Evolutionary conservation across 2,113 vertebrate species (phyloP), one percentile per base, ranked within the genome.

Genomic region (Microcebus ravelobensis): DNA sequence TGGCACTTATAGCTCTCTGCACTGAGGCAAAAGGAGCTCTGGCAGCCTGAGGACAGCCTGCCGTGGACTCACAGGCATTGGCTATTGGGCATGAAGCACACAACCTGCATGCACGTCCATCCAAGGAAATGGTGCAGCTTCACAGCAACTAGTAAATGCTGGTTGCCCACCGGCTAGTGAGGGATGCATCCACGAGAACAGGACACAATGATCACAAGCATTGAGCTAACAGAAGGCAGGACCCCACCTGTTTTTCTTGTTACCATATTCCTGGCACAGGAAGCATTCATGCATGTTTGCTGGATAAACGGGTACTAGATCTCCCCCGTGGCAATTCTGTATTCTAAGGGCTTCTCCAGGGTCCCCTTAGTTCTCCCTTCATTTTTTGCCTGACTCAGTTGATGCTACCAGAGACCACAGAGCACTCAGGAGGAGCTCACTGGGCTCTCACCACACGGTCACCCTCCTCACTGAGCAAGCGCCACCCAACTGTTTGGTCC

Each of bases 401-500:
- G 50, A 5, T 61, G 52, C 52, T 67, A 34, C 59, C 42, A 18
- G 59, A 48, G 45, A 45, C 84, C 15, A 20, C 18, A 36, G 50
- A 71, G 82, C 45, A 52, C 45, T 34, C 21, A 20, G 34, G 65
- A 52, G 45, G 55, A 36, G 52, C 21, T 65, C 63, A 6, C 6
- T 42, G 65, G 59, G 36, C 4, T 29, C 59, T 81, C 34, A 9
- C n/a, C 39, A 12, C n/a, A 12, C 5, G 23, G 18, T 55, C n/a
- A 59, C 25, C 45, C 17, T 63, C 55, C 68, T 73, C 34, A 36
- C 7, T 61, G 8, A 82, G 55, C 55, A 36, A 84, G n/a, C 0
- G 5, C 71, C 9, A 3, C 4, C 31, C 79, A 31, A 3, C 20
- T 1, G 0, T 31, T 1, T 65, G 29, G 71, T 8, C 65, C 6